Conservation (phyloP, 2,797 vertebrate genomes). For the Acrossocheilus fasciatus region DNA sequence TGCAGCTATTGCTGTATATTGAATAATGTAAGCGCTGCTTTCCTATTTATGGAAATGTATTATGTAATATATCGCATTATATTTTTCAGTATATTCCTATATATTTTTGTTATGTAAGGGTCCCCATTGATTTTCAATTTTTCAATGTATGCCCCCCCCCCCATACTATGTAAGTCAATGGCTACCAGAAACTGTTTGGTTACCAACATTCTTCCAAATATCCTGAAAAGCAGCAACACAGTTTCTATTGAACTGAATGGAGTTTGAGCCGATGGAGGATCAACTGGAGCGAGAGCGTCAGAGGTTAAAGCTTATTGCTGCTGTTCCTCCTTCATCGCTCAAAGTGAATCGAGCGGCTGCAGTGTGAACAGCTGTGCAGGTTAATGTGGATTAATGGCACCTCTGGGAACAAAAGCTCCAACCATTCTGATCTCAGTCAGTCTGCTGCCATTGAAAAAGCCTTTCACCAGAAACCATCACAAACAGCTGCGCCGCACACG, state of each 20-base stretch:
- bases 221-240: not conserved
- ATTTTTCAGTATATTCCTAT: no score
- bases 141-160: not conserved
- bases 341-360: conserved; percentile 43
- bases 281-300: not conserved
- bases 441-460: not conserved
- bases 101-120: no score
- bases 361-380: conserved; percentile 59
- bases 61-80: no score
- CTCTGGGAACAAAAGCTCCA: conserved; percentile 51
- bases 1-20: no score
- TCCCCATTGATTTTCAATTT: not conserved
- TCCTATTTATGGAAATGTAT: no score
- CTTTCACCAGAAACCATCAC: conserved; percentile 1
- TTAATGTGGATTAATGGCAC: conserved; percentile 53
- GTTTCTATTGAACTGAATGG: not conserved
- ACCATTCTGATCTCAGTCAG: conserved; percentile 42
- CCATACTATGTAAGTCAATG: not conserved
- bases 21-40: no score
- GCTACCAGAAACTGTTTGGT: not conserved
- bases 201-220: not conserved
- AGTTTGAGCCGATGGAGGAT: not conserved
- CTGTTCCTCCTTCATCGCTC: conserved; percentile 17
- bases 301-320: not conserved
- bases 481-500: conserved; percentile 3